Evolutionary conservation across 2,888 invertebrate genomes (phyloP), one percentile per base, ranked within the genome.

Genomic region (Branchellion lobata): DNA sequence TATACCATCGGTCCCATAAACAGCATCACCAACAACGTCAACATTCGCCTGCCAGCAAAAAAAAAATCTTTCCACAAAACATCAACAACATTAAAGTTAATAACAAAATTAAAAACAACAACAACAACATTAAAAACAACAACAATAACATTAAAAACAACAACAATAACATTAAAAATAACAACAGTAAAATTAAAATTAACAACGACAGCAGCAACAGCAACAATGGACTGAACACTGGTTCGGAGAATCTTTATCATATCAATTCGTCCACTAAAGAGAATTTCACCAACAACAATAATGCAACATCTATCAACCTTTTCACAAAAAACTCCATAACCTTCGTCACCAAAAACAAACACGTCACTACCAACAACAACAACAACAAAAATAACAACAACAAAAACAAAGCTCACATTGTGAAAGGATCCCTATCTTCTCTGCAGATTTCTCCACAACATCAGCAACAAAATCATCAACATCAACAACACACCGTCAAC

Each of bases 301-400:
- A n/a, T 57, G 61, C 61, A 24, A 57, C 61, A 57, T 57, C 61
- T 57, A 57, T 57, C 61, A 18, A n/a, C 8, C 47, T 18, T 47
- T 8, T 14, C 61, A 18, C 61, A 24, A 24, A 18, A 3, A n/a
- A 57, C 24, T 5, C 21, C 61, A 8, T 3, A 24, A n/a, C 3
- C 5, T 8, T 57, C 3, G 21, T 57, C 21, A 57, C 8, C 8
- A 47, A 18, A 18, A 8, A 47, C 11, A 47, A 18, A 8, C 11
- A 8, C 47, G 8, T 14, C 47, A 47, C 47, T 18, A 18, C 47
- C 47, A 47, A 8, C 8, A 47, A 8, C 47, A 47, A 47, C 47
- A 14, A 47, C 47, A 47, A 47, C 47, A 47, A 14, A 8, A 14
- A 8, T 47, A 47, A 14, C 47, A 47, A 47, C 8, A 8, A 47